A percentile compares a stretch with the other conserved stretches of the same genome.
Conservation (phyloP, 1,140 invertebrate species). For the Vanessa atalanta region DNA sequence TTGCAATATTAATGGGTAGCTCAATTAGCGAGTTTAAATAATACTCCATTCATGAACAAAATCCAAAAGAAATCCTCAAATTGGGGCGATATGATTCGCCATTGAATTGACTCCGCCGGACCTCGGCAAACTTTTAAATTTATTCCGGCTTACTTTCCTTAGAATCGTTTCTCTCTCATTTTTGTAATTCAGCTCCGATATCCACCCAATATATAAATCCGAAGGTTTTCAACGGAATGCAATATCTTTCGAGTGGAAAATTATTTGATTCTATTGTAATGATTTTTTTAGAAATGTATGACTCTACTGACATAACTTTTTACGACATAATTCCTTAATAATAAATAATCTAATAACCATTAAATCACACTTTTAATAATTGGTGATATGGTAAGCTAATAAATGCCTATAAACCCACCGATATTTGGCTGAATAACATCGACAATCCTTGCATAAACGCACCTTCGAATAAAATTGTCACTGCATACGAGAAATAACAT, state of each 20-base stretch:
- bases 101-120: slow-evolving; percentile 44
- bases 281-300: not conserved
- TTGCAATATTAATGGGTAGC: not conserved
- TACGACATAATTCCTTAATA: no score
- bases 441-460: no score
- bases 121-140: slow-evolving; percentile 46
- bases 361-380: no score
- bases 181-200: slow-evolving; percentile 40
- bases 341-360: no score
- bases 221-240: slow-evolving; percentile 22
- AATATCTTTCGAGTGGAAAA: slow-evolving; percentile 27
- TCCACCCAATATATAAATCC: slow-evolving; percentile 30
- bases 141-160: slow-evolving; percentile 43
- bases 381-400: no score
- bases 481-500: not conserved
- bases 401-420: no score
- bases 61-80: slow-evolving; percentile 38
- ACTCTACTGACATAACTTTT: not conserved
- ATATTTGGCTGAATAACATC: no score
- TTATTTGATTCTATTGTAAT: slow-evolving; percentile 10
- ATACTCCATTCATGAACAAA: slow-evolving; percentile 31
- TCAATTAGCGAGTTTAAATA: slow-evolving; percentile 39
- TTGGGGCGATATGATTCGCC: slow-evolving; percentile 43
- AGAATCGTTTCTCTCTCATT: slow-evolving; percentile 39
- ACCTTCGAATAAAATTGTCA: no score